Percentiles rank a stretch among this genome's conserved stretches.
Evolutionary conservation across 2,888 invertebrate genomes (phyloP).

Genomic region (Pyrrhia umbra): DNA sequence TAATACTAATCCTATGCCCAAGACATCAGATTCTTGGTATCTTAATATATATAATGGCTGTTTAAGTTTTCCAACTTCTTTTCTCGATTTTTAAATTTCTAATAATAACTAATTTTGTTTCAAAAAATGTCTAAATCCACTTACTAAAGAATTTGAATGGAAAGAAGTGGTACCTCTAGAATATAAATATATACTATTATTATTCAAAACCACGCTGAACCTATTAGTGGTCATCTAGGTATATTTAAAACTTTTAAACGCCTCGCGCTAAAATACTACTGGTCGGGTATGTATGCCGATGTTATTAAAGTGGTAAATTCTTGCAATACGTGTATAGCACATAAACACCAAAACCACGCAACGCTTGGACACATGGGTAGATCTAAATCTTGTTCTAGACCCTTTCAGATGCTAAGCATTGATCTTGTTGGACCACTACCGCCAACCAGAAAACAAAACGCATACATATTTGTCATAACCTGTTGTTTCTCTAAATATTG

Average conservation of each 20-base stretch:
- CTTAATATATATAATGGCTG: no score
- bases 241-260: no score
- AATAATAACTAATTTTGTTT: not conserved
- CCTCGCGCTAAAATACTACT: no score
- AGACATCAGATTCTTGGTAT: no score
- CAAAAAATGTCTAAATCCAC: not conserved
- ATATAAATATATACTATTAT: not conserved
- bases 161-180: no score
- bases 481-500: slow-evolving; percentile 7
- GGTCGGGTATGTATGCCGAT: no score
- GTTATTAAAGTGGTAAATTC: no score
- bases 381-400: slow-evolving; percentile 48
- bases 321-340: slow-evolving; percentile 21
- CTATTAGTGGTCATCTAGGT: no score
- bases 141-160: no score
- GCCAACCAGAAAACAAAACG: slow-evolving; percentile 13
- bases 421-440: slow-evolving; percentile 52
- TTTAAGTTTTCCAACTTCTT: not conserved
- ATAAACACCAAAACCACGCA: slow-evolving; percentile 43
- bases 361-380: slow-evolving; percentile 52
- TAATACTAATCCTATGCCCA: not conserved
- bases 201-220: not conserved
- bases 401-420: slow-evolving; percentile 34
- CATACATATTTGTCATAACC: not conserved
- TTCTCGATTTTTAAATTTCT: slow-evolving; percentile 1